Evolutionary conservation across 2,113 vertebrate genomes (phyloP).

Genomic region (Nibea coibor): DNA sequence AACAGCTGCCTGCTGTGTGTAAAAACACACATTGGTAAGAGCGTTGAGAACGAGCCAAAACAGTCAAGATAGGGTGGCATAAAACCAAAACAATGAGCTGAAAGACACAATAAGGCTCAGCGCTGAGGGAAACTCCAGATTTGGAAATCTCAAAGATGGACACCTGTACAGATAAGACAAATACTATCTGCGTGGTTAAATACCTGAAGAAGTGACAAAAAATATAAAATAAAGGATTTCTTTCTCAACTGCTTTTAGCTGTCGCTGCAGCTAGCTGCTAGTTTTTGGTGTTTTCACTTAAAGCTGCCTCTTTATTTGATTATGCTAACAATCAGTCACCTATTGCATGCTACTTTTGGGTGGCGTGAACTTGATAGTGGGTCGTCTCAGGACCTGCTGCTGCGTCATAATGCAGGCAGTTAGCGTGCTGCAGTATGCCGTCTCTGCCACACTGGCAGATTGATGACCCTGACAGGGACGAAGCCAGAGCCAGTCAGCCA

Average conservation of each 20-base stretch:
- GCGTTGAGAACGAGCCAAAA: not conserved
- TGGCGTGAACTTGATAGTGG: not conserved
- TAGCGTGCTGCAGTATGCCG: slow-evolving; percentile 49
- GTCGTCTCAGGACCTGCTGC: slow-evolving; percentile 36
- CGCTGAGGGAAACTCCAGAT: not conserved
- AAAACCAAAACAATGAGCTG: not conserved
- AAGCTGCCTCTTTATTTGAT: too few species aligned
- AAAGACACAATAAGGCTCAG: not conserved
- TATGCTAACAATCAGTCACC: not conserved
- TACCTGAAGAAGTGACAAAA: too few species aligned
- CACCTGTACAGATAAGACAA: not conserved
- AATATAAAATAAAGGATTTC: too few species aligned
- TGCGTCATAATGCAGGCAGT: slow-evolving; percentile 66
- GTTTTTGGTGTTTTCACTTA: too few species aligned
- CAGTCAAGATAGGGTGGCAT: not conserved
- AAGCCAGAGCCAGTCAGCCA: slow-evolving; percentile 49
- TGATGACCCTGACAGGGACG: slow-evolving; percentile 55
- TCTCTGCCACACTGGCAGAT: slow-evolving; percentile 49
- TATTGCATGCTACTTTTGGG: slow-evolving; percentile 1
- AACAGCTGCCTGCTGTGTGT: not conserved
- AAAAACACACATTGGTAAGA: not conserved
- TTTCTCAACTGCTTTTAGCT: too few species aligned
- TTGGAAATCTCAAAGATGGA: not conserved
- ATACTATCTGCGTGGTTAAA: too few species aligned
- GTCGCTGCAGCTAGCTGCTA: too few species aligned